phyloP scores from a whole-genome alignment of 2,888 invertebrate species.

The Hoplodrina ambigua region DNA sequence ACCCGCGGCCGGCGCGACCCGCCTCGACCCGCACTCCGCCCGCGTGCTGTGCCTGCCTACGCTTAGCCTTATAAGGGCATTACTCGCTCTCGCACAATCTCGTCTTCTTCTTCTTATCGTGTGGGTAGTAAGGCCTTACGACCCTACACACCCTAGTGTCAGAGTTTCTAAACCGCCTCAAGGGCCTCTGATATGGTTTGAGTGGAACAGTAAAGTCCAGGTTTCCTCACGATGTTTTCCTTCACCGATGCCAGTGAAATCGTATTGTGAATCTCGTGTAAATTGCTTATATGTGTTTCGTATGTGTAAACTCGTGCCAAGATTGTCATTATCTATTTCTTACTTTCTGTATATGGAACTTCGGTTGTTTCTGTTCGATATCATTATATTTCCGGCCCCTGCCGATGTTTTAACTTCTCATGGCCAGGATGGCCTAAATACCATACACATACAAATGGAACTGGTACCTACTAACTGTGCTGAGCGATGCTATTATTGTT shows the following conservation, averaged over 20 bases:
- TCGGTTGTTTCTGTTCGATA: slow-evolving; percentile 19
- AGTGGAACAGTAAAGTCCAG: no score
- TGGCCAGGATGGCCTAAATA: slow-evolving; percentile 12
- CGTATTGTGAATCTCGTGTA: no score
- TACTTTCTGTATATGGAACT: slow-evolving; percentile 15
- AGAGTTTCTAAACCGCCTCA: no score
- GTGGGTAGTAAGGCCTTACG: no score
- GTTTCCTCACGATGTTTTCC: no score
- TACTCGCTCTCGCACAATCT: slow-evolving; percentile 25
- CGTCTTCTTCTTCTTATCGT: no score
- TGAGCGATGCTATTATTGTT: background rate
- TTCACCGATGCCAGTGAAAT: no score
- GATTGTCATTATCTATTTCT: slow-evolving; percentile 45
- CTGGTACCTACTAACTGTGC: background rate
- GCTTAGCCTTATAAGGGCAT: slow-evolving; percentile 76
- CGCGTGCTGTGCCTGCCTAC: slow-evolving; percentile 9
- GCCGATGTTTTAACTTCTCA: slow-evolving; percentile 16
- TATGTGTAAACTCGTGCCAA: slow-evolving; percentile 35
- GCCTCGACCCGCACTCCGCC: background rate
- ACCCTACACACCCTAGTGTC: no score
- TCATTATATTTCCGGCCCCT: slow-evolving; percentile 21
- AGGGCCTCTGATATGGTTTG: no score
- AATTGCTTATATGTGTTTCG: slow-evolving; percentile 12
- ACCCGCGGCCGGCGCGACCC: slow-evolving; percentile 54
- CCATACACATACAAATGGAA: slow-evolving; percentile 1